Evolutionary conservation across 2,797 vertebrate species (phyloP).

Genomic region (Microctenopoma stevenorrisi): DNA sequence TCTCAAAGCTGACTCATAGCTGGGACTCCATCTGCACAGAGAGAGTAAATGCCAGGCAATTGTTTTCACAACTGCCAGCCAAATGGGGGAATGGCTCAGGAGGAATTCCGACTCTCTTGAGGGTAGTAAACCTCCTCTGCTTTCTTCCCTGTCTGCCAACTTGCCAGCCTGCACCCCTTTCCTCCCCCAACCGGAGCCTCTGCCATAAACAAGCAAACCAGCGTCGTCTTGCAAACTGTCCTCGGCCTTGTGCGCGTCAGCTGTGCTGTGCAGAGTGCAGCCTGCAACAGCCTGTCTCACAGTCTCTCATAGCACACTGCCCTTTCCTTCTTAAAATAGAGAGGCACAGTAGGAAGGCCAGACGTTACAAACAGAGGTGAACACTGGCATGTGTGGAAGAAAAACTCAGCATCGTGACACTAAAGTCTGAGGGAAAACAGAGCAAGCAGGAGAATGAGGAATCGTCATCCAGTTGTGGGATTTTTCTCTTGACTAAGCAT

Average conservation of each 20-base stretch:
- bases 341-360: conserved; percentile 61
- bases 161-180: conserved; percentile 35
- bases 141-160: conserved; percentile 57
- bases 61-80: conserved; percentile 88
- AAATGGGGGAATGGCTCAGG: conserved; percentile 84
- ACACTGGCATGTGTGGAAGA: conserved; percentile 37
- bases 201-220: conserved; percentile 74
- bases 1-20: conserved; percentile 82
- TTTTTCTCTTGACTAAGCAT: conserved; percentile 64
- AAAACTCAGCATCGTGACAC: conserved; percentile 54
- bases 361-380: conserved; percentile 67
- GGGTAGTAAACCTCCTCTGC: conserved; percentile 78
- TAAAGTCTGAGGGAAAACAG: conserved; percentile 43
- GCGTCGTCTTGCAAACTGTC: conserved; percentile 71
- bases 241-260: conserved; percentile 34
- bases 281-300: conserved; percentile 60
- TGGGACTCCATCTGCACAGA: conserved; percentile 78
- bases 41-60: conserved; percentile 84
- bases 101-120: conserved; percentile 84
- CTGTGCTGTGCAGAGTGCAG: conserved; percentile 43
- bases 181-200: conserved; percentile 63
- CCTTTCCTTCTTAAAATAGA: conserved; percentile 79
- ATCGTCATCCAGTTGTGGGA: conserved; percentile 64
- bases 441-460: conserved; percentile 49
- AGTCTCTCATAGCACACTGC: conserved; percentile 65